A percentile compares a stretch with the other conserved stretches of the same genome.
These are phyloP conservation scores for Cheilosia urbana DNA, from an alignment of 2,888 invertebrate species.

Conservation along the genomic window DNA sequence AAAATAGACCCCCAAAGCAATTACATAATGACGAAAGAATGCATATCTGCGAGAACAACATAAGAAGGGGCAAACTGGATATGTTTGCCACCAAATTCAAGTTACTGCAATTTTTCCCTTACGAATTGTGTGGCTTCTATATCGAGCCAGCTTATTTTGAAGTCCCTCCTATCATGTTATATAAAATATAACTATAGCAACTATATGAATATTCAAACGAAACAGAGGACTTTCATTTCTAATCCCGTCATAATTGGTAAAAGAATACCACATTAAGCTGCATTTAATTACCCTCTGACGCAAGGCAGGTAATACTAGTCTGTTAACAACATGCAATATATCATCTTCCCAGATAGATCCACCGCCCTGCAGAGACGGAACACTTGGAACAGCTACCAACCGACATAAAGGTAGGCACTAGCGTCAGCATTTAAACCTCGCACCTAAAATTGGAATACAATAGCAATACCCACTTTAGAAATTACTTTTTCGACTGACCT, in stretches of 20 bases:
- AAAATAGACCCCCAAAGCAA: no score
- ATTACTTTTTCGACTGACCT: constrained; percentile 33
- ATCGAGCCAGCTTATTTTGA: not conserved
- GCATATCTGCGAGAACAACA: not conserved
- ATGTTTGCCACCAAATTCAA: constrained; percentile 7
- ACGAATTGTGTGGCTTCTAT: not conserved
- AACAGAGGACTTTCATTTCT: not conserved
- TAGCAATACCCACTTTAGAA: not conserved
- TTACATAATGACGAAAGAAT: not conserved
- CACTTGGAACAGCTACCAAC: not conserved
- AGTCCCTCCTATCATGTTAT: not conserved
- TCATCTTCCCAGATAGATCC: constrained; percentile 10
- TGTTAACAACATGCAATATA: constrained; percentile 19
- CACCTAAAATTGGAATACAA: not conserved
- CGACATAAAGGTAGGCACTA: constrained; percentile 1
- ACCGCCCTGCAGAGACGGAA: not conserved
- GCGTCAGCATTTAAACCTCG: not conserved
- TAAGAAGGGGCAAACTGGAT: not conserved
- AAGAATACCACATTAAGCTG: constrained; percentile 23
- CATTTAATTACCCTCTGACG: constrained; percentile 43
- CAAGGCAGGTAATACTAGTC: not conserved
- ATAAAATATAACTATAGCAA: not conserved
- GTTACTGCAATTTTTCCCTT: not conserved
- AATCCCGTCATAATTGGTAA: not conserved
- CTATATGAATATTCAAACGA: not conserved